phyloP scores from a whole-genome alignment of 2,113 vertebrate species.

The Isurus oxyrinchus region DNA sequence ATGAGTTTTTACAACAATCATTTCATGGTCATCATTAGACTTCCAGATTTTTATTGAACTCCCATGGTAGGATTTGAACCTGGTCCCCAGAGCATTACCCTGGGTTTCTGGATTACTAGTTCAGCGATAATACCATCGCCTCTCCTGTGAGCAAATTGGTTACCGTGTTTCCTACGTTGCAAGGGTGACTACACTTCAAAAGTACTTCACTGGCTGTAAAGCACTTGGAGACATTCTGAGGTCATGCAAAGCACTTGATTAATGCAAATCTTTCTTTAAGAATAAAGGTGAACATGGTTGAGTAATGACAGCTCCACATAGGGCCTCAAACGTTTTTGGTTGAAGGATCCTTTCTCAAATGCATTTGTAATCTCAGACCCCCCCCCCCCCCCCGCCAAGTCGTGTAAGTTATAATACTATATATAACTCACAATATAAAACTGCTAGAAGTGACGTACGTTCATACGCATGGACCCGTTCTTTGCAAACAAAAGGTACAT shows the following conservation, averaged over 20 bases:
- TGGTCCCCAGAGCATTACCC: too few species aligned
- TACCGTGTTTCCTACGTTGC: background rate
- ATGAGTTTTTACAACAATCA: too few species aligned
- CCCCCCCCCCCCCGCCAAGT: too few species aligned
- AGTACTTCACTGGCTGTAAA: background rate
- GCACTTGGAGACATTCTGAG: background rate
- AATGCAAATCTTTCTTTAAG: background rate
- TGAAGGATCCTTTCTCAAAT: too few species aligned
- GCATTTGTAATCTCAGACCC: background rate
- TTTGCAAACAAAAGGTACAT: background rate
- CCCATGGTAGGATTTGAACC: too few species aligned
- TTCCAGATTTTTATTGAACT: too few species aligned
- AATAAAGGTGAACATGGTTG: background rate
- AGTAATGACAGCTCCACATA: background rate
- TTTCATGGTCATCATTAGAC: too few species aligned
- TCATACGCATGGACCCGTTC: background rate
- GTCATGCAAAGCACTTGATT: background rate
- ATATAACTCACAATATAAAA: background rate
- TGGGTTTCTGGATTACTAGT: too few species aligned
- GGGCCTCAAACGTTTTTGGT: background rate
- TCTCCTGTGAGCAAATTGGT: background rate
- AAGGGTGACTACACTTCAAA: background rate
- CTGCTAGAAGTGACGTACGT: background rate
- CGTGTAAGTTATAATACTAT: background rate
- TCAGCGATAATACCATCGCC: too few species aligned